Percentiles rank a stretch among this genome's conserved stretches.
Conservation (phyloP, 2,888 invertebrate genomes). For the Zele albiditarsus region DNA sequence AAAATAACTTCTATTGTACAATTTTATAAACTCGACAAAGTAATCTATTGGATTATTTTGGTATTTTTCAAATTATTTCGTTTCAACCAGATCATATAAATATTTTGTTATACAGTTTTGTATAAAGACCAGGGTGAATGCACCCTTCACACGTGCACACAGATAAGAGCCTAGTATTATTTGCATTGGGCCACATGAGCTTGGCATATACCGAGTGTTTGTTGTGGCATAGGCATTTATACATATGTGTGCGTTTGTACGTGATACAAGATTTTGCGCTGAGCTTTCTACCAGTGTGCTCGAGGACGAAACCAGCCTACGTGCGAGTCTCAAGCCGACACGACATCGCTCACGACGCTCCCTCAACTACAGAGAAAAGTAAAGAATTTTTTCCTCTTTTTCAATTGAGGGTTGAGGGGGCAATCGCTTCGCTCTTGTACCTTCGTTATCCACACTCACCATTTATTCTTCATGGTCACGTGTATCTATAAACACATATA, state of each 20-base stretch:
- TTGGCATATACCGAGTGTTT: slow-evolving; percentile 4
- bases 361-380: slow-evolving; percentile 49
- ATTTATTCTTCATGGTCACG: slow-evolving; percentile 64
- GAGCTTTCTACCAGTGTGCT: slow-evolving; percentile 24
- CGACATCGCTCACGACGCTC: slow-evolving; percentile 68
- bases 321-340: slow-evolving; percentile 61
- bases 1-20: neutral
- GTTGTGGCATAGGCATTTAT: slow-evolving; percentile 43
- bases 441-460: slow-evolving; percentile 68
- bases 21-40: neutral
- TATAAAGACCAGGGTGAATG: slow-evolving; percentile 54
- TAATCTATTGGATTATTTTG: slow-evolving; percentile 20
- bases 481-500: slow-evolving; percentile 36
- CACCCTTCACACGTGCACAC: slow-evolving; percentile 62
- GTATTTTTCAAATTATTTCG: slow-evolving; percentile 34
- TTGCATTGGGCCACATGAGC: slow-evolving; percentile 35
- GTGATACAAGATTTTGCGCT: slow-evolving; percentile 30
- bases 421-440: slow-evolving; percentile 68
- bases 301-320: slow-evolving; percentile 50
- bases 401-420: slow-evolving; percentile 47
- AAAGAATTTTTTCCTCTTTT: slow-evolving; percentile 23
- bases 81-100: slow-evolving; percentile 3
- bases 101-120: slow-evolving; percentile 14
- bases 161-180: slow-evolving; percentile 61
- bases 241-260: slow-evolving; percentile 50